Evolutionary conservation across 2,113 vertebrate species (phyloP).

Genomic region (Elaphurus davidianus): DNA sequence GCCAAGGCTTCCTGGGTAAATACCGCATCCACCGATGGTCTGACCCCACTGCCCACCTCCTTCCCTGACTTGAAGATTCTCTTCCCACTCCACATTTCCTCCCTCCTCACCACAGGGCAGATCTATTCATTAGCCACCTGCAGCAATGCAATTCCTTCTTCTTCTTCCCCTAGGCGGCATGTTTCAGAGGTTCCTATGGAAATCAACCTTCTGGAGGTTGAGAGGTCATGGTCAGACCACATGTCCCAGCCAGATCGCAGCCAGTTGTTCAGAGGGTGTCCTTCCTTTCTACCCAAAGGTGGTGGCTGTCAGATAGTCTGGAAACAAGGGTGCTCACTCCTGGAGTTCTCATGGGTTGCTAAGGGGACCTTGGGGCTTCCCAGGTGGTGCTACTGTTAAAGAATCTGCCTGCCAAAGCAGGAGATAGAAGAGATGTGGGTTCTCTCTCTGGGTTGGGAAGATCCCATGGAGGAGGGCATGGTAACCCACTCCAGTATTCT

Average conservation of each 20-base stretch:
- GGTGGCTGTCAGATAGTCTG: not conserved
- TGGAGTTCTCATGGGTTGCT: not conserved
- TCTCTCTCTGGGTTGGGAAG: not conserved
- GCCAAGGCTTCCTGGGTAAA: not conserved
- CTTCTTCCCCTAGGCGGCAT: not conserved
- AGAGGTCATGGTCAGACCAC: not conserved
- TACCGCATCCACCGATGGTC: accelerated
- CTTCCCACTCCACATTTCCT: not conserved
- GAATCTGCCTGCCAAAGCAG: not conserved
- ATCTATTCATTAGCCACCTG: not conserved
- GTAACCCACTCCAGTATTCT: not conserved
- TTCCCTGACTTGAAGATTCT: not conserved
- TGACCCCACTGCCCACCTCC: not conserved
- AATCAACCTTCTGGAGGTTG: not conserved
- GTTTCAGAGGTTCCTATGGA: not conserved
- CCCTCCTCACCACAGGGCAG: not conserved
- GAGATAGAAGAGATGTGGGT: not conserved
- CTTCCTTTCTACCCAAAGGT: not conserved
- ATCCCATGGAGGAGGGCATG: not conserved
- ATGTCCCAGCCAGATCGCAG: not conserved
- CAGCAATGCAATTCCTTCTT: not conserved
- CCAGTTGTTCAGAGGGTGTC: not conserved
- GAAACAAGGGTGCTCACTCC: not conserved
- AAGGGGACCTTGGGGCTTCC: not conserved
- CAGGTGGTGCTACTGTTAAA: not conserved